phyloP scores from a whole-genome alignment of 2,888 invertebrate genomes.

The Resseliella maxima region DNA sequence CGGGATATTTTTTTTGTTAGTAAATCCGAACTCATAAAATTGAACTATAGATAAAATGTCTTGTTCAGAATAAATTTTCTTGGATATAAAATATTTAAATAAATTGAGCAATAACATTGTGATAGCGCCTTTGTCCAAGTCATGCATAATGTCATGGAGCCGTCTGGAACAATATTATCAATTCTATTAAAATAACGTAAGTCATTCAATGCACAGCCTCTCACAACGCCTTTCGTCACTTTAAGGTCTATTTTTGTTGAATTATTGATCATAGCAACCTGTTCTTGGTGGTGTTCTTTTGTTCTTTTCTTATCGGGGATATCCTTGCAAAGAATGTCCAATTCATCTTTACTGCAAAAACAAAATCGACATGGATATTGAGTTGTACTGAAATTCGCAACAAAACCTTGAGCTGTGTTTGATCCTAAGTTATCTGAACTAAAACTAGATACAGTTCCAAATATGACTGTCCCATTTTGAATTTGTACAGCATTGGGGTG shows the following conservation, averaged over 20 bases:
- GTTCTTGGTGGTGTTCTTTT: neutral
- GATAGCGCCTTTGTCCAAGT: neutral
- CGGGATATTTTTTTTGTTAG: neutral
- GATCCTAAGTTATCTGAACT: slow-evolving; percentile 58
- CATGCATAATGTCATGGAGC: slow-evolving; percentile 31
- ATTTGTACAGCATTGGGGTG: neutral
- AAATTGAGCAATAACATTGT: too few relatives aligned
- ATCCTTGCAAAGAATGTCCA: neutral
- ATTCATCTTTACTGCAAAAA: neutral
- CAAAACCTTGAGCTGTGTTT: slow-evolving; percentile 58
- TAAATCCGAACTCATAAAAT: neutral
- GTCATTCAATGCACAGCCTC: neutral
- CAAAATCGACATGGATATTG: slow-evolving; percentile 60
- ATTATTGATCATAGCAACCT: neutral
- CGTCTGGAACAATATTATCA: neutral
- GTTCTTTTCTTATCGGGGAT: neutral
- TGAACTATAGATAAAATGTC: neutral
- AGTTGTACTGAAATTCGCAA: slow-evolving; percentile 59
- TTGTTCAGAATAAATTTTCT: neutral
- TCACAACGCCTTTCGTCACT: neutral
- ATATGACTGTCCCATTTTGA: neutral
- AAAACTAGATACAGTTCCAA: slow-evolving; percentile 58
- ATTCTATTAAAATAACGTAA: slow-evolving; percentile 1
- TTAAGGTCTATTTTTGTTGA: neutral
- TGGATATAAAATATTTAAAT: too few relatives aligned